Evolutionary conservation across 2,888 invertebrate genomes (phyloP), one percentile per base, ranked within the genome.

Genomic region (Agrotis puta): DNA sequence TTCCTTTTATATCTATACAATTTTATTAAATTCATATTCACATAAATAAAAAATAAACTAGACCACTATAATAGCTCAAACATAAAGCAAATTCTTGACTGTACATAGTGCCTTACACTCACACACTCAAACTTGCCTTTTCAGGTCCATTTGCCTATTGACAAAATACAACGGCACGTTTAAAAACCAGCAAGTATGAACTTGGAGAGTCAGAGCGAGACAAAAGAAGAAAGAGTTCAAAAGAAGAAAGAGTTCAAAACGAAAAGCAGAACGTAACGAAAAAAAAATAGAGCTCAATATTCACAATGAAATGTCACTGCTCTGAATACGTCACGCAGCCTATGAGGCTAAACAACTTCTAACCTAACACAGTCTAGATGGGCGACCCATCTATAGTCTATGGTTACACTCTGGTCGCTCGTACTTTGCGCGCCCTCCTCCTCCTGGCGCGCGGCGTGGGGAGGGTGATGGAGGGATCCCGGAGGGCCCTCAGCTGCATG

Each of bases 401-500:
- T 54, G 75, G 78, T 85, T 88, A 89, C 64, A 83, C 76, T 62
- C 85, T 85, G 20, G 45, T 82, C 73, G 33, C 39, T 39, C 39
- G 39, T 39, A 0, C 51, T 57, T 39, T 81, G 59, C 73, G 80
- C 20, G 88, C 85, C 50, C 91, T 83, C 66, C 91, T 87, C 76
- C 88, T 88, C 53, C 92, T 84, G 3, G 77, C 70, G 58, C 88
- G 83, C 1, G 90, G 77, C 7, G 89, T 84, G 0, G 92, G 91
- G 6, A 93, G 79, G 0, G 90, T 85, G 33, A 94, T 86, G 0
- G 88, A 73, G 3, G 96, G 96, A 69, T 98, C 96, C 88, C 97
- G 96, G 1, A 98, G 94, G 0, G 98, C 98, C 72, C 97, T 94
- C 74, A 98, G 97, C 88, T 99, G 98, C 90, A 97, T 97, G 88